phyloP scores from a whole-genome alignment of 2,113 vertebrate genomes.

The Vulpes ferrilata region DNA sequence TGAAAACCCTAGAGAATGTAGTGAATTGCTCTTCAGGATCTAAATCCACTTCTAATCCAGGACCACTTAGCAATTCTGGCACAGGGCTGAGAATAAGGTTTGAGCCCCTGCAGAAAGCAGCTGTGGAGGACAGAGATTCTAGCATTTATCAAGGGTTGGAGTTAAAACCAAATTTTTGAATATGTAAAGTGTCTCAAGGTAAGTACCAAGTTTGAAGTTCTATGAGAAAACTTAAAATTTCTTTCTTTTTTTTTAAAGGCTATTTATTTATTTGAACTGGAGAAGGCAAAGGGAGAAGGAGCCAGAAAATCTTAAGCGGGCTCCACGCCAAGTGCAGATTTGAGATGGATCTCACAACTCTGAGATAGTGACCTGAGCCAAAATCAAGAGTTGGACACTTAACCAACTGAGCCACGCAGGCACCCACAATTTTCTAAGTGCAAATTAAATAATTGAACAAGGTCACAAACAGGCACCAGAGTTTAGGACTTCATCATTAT shows the following conservation, averaged over 20 bases:
- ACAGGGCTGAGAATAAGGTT: not conserved
- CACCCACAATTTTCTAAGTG: not conserved
- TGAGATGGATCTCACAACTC: no score
- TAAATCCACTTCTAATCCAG: not conserved
- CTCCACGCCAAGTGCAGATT: no score
- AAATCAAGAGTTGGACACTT: no score
- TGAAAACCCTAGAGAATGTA: not conserved
- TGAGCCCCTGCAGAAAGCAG: not conserved
- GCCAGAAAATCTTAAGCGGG: no score
- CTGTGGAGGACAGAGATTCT: not conserved
- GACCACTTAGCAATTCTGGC: not conserved
- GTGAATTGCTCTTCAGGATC: not conserved
- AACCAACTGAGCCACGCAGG: no score
- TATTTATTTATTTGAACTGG: no score
- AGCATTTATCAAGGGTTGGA: not conserved
- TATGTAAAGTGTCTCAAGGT: not conserved
- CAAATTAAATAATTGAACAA: not conserved
- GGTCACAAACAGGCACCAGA: not conserved
- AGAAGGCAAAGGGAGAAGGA: no score
- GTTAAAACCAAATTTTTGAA: not conserved
- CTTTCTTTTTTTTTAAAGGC: not conserved
- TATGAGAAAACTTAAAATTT: not conserved
- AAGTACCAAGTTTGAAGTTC: not conserved
- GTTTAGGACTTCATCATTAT: not conserved
- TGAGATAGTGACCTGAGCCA: no score